phyloP scores from a whole-genome alignment of 2,797 vertebrate genomes.

The Poeciliopsis presidionis region DNA sequence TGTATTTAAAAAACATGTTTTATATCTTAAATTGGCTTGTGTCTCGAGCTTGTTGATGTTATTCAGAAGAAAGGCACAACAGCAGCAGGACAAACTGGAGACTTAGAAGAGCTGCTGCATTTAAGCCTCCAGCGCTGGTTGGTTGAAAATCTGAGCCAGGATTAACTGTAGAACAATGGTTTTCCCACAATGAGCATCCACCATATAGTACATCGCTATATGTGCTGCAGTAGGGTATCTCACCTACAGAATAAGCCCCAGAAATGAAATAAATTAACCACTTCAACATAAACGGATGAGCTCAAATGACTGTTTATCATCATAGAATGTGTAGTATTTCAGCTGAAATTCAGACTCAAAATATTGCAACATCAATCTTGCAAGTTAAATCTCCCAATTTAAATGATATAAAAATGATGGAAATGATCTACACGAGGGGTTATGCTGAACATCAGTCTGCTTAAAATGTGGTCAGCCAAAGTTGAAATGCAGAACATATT shows the following conservation, averaged over 20 bases:
- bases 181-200: conserved; percentile 71
- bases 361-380: conserved; percentile 28
- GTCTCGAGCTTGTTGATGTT: conserved; percentile 68
- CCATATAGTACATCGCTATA: conserved; percentile 63
- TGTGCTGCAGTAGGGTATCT: conserved; percentile 65
- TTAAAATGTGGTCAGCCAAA: conserved; percentile 58
- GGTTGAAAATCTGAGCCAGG: conserved; percentile 74
- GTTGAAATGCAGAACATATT: conserved; percentile 57
- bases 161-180: conserved; percentile 77
- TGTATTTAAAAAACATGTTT: conserved; percentile 76
- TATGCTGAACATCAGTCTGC: conserved; percentile 70
- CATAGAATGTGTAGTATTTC: conserved; percentile 43
- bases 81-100: conserved; percentile 67
- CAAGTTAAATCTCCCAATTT: conserved; percentile 19
- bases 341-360: conserved; percentile 27
- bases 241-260: conserved; percentile 58
- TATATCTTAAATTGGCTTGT: conserved; percentile 66
- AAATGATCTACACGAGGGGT: conserved; percentile 67
- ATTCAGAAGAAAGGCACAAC: conserved; percentile 64
- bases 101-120: conserved; percentile 73
- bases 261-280: conserved; percentile 50
- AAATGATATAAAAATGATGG: conserved; percentile 57
- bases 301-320: conserved; percentile 33
- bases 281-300: conserved; percentile 58
- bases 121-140: conserved; percentile 74